Percentiles rank a stretch among this genome's conserved stretches.
Conservation (phyloP, 2,797 vertebrate species). For the Cirrhinus mrigala region DNA sequence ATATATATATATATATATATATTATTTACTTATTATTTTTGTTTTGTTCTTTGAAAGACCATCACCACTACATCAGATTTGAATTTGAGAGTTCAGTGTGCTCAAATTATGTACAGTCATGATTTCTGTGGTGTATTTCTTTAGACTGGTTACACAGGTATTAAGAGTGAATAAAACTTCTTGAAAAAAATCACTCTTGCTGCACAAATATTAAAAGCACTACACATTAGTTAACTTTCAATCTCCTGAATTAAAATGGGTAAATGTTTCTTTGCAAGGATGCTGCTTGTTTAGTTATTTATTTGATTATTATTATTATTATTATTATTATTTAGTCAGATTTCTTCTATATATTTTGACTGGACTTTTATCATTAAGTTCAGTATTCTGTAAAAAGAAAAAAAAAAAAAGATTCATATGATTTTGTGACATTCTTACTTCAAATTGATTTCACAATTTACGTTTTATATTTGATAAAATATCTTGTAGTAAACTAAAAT, state of each 20-base stretch:
- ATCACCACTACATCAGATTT: constrained; percentile 1
- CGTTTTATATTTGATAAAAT: not conserved
- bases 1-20: too few species aligned
- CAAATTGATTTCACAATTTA: constrained; percentile 2
- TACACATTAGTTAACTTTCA: not conserved
- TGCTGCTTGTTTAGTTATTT: not conserved
- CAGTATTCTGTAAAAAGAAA: not conserved
- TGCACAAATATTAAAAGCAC: not conserved
- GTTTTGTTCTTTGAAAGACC: not conserved
- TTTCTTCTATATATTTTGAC: too few species aligned
- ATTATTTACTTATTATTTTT: too few species aligned
- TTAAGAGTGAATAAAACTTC: not conserved
- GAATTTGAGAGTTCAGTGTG: not conserved
- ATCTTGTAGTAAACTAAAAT: constrained; percentile 3
- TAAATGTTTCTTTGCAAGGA: not conserved
- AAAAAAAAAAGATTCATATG: not conserved
- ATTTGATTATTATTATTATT: not conserved
- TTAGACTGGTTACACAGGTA: not conserved
- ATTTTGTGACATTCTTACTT: constrained; percentile 11
- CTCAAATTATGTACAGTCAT: constrained; percentile 31
- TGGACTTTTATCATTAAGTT: not conserved
- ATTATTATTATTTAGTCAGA: too few species aligned
- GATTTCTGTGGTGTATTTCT: not conserved
- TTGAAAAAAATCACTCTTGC: constrained; percentile 14
- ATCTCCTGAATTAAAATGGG: not conserved